Conservation (phyloP, 2,113 vertebrate genomes). For the Eclectus roratus region DNA sequence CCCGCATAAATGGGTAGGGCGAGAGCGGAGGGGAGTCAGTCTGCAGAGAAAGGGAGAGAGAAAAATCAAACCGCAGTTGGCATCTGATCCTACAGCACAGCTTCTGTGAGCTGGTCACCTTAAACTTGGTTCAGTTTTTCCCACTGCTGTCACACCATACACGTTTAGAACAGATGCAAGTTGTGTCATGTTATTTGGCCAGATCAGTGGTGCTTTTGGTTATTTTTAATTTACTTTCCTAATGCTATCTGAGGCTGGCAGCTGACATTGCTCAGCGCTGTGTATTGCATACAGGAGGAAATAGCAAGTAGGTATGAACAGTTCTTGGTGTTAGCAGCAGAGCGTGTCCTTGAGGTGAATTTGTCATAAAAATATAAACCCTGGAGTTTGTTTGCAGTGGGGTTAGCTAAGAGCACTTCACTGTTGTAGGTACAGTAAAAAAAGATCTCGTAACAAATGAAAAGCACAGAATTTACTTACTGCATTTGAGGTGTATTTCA, state of each 20-base stretch:
- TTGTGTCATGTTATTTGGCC: not conserved
- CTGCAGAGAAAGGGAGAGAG: constrained; percentile 53
- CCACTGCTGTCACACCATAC: fast-evolving
- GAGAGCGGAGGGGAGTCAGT: constrained; percentile 83
- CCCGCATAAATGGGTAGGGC: constrained; percentile 83
- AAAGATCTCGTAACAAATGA: fast-evolving
- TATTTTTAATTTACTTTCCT: not conserved
- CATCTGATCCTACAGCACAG: not conserved
- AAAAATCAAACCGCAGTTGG: no score
- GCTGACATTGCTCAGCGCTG: not conserved
- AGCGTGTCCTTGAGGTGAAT: not conserved
- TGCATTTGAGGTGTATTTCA: constrained; percentile 79
- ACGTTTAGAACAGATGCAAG: fast-evolving
- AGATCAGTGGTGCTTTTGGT: no score
- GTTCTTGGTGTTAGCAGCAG: not conserved
- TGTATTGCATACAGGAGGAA: not conserved
- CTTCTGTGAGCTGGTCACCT: not conserved
- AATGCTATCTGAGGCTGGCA: not conserved
- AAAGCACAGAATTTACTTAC: constrained; percentile 47
- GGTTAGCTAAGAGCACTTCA: not conserved
- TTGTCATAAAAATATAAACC: not conserved
- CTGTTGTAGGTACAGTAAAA: fast-evolving
- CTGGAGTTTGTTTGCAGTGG: not conserved
- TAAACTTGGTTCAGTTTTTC: not conserved
- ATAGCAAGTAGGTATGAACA: not conserved